Evolutionary conservation across 1,140 invertebrate genomes (phyloP).

Genomic region (Lamellibrachia luymesi): DNA sequence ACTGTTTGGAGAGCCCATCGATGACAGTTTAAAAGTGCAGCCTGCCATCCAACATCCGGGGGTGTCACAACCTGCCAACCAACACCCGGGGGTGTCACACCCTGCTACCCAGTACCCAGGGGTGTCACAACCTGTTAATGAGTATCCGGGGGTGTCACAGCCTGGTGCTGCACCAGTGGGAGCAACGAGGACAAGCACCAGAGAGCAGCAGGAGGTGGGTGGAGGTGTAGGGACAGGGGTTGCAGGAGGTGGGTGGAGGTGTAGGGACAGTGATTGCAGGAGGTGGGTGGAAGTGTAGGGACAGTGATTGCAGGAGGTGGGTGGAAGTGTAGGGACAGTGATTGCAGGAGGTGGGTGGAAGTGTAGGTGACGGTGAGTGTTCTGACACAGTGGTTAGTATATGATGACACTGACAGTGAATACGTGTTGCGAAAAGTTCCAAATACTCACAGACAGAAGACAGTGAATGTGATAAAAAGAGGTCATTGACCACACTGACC

Average conservation of each 20-base stretch:
- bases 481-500: no score
- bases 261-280: no score
- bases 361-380: no score
- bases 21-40: not conserved
- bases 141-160: not conserved
- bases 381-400: no score
- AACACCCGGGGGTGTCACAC: not conserved
- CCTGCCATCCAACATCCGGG: not conserved
- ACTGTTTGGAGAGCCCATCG: not conserved
- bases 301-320: no score
- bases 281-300: no score
- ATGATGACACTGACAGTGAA: no score
- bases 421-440: not conserved
- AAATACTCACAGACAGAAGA: not conserved
- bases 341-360: no score
- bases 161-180: not conserved
- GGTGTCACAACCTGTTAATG: not conserved
- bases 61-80: not conserved
- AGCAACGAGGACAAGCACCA: not conserved
- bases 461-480: no score
- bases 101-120: no score
- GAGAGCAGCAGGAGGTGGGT: not conserved
- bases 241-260: no score
- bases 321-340: no score
- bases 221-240: not conserved